These are phyloP conservation scores for Chloroclystis v-ata DNA, from an alignment of 2,888 invertebrate species.

Conservation along the genomic window DNA sequence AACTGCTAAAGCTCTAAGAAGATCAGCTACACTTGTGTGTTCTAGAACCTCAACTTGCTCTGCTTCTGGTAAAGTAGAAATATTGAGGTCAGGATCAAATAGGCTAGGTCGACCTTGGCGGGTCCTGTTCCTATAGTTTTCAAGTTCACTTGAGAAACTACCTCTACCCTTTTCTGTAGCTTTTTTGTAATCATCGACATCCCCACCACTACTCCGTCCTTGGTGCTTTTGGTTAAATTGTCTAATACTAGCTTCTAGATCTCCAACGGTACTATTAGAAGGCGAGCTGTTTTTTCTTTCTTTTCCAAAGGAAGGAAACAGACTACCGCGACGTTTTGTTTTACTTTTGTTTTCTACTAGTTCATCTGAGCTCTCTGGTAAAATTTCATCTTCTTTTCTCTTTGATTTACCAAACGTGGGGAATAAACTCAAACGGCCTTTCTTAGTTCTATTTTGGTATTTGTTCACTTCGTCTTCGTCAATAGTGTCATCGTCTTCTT, in stretches of 20 bases:
- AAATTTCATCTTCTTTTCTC: constrained; percentile 50
- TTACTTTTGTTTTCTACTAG: constrained; percentile 66
- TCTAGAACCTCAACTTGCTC: constrained; percentile 83
- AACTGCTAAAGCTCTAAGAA: constrained; percentile 86
- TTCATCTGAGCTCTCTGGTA: constrained; percentile 70
- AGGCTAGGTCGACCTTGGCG: constrained; percentile 63
- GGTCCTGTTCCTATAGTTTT: constrained; percentile 61
- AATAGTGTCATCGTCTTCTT: constrained; percentile 60
- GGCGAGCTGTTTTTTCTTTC: constrained; percentile 58
- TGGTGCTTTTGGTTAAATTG: constrained; percentile 57
- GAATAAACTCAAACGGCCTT: constrained; percentile 63
- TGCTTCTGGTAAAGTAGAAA: constrained; percentile 56
- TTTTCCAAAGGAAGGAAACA: constrained; percentile 68
- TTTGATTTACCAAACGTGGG: constrained; percentile 64
- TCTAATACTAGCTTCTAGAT: constrained; percentile 62
- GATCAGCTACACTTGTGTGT: constrained; percentile 89
- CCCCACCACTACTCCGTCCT: constrained; percentile 52
- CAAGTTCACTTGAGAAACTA: constrained; percentile 51
- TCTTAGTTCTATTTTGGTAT: constrained; percentile 64
- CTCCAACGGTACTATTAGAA: constrained; percentile 46
- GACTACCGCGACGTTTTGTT: constrained; percentile 54
- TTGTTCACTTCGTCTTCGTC: constrained; percentile 65
- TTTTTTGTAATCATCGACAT: constrained; percentile 42
- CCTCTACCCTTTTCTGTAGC: constrained; percentile 37
- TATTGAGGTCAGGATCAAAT: constrained; percentile 67